These are phyloP conservation scores for Arrhopalites spinosus DNA, from an alignment of 2,888 invertebrate species.

Conservation along the genomic window DNA sequence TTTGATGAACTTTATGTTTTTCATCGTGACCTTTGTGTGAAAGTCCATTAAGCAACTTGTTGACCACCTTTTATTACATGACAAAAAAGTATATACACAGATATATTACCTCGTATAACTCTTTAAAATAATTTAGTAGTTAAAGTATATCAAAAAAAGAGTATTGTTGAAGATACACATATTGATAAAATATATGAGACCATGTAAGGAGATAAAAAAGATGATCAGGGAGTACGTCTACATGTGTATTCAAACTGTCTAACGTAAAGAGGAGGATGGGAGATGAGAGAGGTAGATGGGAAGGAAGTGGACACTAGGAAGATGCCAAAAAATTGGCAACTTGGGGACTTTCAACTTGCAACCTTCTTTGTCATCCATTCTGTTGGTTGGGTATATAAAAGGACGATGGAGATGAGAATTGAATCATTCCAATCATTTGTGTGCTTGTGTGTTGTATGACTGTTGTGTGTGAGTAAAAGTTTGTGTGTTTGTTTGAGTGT, in stretches of 20 bases:
- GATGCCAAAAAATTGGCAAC: neutral
- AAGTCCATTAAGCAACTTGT: conserved; percentile 16
- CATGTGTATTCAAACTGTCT: neutral
- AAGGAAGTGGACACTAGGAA: neutral
- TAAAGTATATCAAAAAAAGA: too few relatives aligned
- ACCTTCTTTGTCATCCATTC: neutral
- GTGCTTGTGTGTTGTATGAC: conserved; percentile 40
- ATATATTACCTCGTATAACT: too few relatives aligned
- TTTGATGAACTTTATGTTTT: conserved; percentile 25
- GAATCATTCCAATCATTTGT: conserved; percentile 28
- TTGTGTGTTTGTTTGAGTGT: conserved; percentile 15
- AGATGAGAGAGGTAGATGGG: neutral
- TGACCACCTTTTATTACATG: conserved; percentile 2
- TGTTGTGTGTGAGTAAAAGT: conserved; percentile 32
- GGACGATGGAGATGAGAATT: conserved; percentile 6
- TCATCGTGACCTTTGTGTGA: conserved; percentile 28
- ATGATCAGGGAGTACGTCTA: neutral
- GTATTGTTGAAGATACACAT: neutral
- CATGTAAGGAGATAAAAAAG: neutral
- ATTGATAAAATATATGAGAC: neutral
- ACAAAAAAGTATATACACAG: neutral
- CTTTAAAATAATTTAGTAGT: too few relatives aligned
- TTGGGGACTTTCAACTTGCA: neutral
- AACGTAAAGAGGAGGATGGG: neutral
- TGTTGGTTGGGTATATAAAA: conserved; percentile 26